Conservation (phyloP, 2,797 vertebrate genomes). For the Lemur catta region DNA sequence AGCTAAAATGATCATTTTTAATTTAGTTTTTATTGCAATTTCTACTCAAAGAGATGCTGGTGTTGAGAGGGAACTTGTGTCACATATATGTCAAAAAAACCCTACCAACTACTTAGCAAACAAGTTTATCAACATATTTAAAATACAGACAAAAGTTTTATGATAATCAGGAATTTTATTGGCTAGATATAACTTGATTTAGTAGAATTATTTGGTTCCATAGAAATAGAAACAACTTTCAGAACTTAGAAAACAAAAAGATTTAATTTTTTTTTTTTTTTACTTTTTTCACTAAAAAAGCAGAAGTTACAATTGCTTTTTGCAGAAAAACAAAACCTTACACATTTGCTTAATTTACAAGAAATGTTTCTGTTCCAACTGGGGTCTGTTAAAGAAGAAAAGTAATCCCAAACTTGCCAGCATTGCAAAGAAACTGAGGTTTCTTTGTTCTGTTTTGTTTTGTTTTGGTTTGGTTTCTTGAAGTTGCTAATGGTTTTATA, state of each 20-base stretch:
- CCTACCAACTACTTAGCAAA: not conserved
- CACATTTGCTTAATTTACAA: conserved; percentile 44
- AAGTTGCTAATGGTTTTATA: conserved; percentile 64
- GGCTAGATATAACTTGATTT: not conserved
- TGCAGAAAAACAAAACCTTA: conserved; percentile 57
- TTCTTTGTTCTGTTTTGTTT: conserved; percentile 40
- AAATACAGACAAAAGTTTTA: not conserved
- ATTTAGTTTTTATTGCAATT: not conserved
- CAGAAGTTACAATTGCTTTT: conserved; percentile 25
- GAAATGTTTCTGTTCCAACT: conserved; percentile 49
- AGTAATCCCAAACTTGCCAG: conserved; percentile 1
- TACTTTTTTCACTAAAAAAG: not conserved
- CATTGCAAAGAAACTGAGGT: conserved; percentile 12
- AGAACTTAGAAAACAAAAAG: not conserved
- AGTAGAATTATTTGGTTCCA: not conserved
- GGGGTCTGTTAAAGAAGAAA: conserved; percentile 53
- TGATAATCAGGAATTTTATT: not conserved
- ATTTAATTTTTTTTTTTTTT: not conserved
- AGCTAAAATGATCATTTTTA: not conserved
- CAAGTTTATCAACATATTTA: not conserved
- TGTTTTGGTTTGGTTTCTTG: conserved; percentile 9
- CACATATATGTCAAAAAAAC: not conserved
- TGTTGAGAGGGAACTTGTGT: not conserved
- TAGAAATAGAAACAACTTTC: conserved; percentile 12
- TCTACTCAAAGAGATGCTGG: not conserved